Evolutionary conservation across 1,140 invertebrate genomes (phyloP), one percentile per base, ranked within the genome.

Genomic region (Calliopsis andreniformis): DNA sequence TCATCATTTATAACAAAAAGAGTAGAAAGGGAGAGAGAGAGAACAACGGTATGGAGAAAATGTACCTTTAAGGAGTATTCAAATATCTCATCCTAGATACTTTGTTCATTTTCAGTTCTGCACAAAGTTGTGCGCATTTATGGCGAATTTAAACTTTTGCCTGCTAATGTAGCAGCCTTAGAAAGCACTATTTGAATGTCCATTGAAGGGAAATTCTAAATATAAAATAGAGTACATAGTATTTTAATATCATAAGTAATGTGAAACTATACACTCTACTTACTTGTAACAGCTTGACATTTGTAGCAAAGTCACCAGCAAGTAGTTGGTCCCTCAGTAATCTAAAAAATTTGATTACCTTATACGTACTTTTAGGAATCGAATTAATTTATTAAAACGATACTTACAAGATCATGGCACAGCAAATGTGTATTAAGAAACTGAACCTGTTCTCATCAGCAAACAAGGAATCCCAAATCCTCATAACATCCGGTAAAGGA

Each of bases 401-500:
- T 86, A 95, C 96, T 95, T 94, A 98, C 97, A 98, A 93, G 82
- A 99, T 97, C 98, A 99, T 99, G 80, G 98, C 97, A 93, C 97
- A 98, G 91, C 98, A 99, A 67, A 99, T 95, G 87, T 96, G 94
- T 81, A 98, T 96, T 0, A 99, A 94, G 87, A 98, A 99, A 85
- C 96, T 94, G 90, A 99, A 99, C 86, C 98, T 94, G 56, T 96
- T 94, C 71, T 95, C 93, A 92, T 99, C 98, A 0, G 98, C 95
- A 92, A 99, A 98, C 23, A 99, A 89, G 0, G 97, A 97, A 91
- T 99, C 98, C 98, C 98, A 99, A 83, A 99, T 96, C 82, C 98
- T 94, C 84, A 99, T 94, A 0, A 99, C 97, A 93, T 99, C 98
- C 1, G 98, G 98, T 71, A 99, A 92, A 39, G 97, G 96, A 93